Evolutionary conservation across 64 coral and sea anemone genomes (phyloP), one percentile per base, ranked within the genome.

Genomic region (Stichodactyla mertensii): DNA sequence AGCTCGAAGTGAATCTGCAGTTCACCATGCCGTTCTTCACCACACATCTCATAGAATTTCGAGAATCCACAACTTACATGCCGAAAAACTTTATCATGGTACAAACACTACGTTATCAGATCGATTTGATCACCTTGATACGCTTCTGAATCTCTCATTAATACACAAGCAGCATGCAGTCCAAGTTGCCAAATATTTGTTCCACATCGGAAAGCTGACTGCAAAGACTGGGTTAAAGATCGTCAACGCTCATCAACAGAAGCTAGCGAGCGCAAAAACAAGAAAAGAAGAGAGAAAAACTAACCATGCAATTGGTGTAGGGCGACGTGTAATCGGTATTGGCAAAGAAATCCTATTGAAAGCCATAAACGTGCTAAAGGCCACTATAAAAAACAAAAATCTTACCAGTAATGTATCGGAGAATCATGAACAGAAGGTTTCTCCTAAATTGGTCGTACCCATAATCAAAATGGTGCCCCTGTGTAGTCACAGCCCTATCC

Each of bases 381-480:
- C 80, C 31, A 78, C 59, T 45, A 15, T 71, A 6, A 56, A 82
- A 88, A n/a, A 51, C 24, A 10, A 86, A 45, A 54, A 82, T 16
- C 78, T 69, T 12, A 64, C 61, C 10, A 70, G 80, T 4, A 82
- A 15, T 14, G 28, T 52, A 82, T 16, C 0, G 6, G 6, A 52
- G 18, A 82, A 60, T 5, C 45, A 64, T 10, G 52, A 82, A 45
- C 7, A 82, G 82, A 54, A 7, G 15, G 66, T 59, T 27, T 64
- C 51, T 20, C 61, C 36, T 11, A 78, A 77, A 90, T 57, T 82
- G 15, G 85, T 86, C 62, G 89, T 87, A 54, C 94, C 94, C 54
- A 70, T 93, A 10, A 90, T 97, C 7, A 97, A 97, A 77, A 93
- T 93, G 91, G 92, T 97, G 5, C 88, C 91, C 2, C 69, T 97